Percentiles rank a stretch among this genome's conserved stretches.
These are phyloP conservation scores for Bos javanicus DNA, from an alignment of 2,113 vertebrate genomes.

Conservation along the genomic window DNA sequence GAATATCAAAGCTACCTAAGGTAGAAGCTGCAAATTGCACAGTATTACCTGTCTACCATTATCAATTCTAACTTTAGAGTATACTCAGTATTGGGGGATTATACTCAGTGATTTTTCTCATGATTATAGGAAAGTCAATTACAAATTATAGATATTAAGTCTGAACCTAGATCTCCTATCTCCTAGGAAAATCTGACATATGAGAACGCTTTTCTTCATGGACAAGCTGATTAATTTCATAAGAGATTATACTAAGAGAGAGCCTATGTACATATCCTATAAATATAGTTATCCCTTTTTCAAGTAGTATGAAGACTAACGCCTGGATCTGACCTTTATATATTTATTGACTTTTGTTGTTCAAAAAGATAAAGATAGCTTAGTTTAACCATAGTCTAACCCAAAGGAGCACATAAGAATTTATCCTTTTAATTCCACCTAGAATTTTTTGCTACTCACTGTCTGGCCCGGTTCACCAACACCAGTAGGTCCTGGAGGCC, in stretches of 20 bases:
- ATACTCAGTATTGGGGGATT: neutral
- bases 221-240: neutral
- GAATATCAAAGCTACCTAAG: slow-evolving; percentile 10
- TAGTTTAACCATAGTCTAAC: neutral
- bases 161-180: neutral
- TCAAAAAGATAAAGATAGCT: neutral
- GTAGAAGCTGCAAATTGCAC: neutral
- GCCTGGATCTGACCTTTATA: neutral
- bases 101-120: neutral
- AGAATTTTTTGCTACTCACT: slow-evolving; percentile 79
- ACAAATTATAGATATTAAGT: neutral
- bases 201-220: neutral
- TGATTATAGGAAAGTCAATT: neutral
- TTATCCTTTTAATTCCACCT: neutral
- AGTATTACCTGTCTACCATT: neutral
- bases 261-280: neutral
- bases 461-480: slow-evolving; percentile 85
- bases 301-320: neutral
- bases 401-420: neutral
- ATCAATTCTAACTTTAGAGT: neutral
- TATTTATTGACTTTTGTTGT: neutral
- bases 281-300: neutral
- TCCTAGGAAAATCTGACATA: neutral
- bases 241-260: neutral
- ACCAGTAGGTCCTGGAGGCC: slow-evolving; percentile 83